Conservation (phyloP, 2,888 invertebrate species). For the Cetonia aurata region DNA sequence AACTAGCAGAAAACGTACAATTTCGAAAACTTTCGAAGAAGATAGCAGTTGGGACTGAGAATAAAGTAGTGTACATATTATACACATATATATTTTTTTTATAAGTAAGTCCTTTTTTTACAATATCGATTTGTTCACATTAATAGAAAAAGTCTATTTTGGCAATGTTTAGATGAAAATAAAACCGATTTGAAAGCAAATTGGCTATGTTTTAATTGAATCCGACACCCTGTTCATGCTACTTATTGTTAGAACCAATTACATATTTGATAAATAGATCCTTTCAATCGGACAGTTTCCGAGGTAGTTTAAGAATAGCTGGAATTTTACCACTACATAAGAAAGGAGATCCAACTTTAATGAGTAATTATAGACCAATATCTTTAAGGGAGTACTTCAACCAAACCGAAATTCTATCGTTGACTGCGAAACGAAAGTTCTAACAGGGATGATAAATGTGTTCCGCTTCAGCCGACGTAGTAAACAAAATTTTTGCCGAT, state of each 20-base stretch:
- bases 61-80: slow-evolving; percentile 5
- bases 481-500: too few species aligned
- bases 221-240: too few species aligned
- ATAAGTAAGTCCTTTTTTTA: slow-evolving; percentile 9
- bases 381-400: too few species aligned
- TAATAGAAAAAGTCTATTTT: slow-evolving; percentile 6
- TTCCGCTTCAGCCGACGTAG: too few species aligned
- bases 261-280: not conserved
- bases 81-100: slow-evolving; percentile 22
- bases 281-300: not conserved
- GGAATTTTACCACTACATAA: too few species aligned
- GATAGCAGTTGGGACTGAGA: slow-evolving; percentile 55
- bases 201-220: not conserved
- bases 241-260: not conserved
- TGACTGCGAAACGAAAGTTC: too few species aligned
- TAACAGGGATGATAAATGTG: too few species aligned
- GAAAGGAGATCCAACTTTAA: too few species aligned
- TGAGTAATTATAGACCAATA: too few species aligned
- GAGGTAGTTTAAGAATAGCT: too few species aligned
- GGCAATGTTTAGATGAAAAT: slow-evolving; percentile 9
- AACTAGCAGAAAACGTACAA: slow-evolving; percentile 31
- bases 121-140: slow-evolving; percentile 16
- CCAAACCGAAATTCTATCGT: too few species aligned
- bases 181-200: slow-evolving; percentile 12
- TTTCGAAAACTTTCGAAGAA: slow-evolving; percentile 54